Evolutionary conservation across 2,113 vertebrate genomes (phyloP).

Genomic region (Osmerus mordax): DNA sequence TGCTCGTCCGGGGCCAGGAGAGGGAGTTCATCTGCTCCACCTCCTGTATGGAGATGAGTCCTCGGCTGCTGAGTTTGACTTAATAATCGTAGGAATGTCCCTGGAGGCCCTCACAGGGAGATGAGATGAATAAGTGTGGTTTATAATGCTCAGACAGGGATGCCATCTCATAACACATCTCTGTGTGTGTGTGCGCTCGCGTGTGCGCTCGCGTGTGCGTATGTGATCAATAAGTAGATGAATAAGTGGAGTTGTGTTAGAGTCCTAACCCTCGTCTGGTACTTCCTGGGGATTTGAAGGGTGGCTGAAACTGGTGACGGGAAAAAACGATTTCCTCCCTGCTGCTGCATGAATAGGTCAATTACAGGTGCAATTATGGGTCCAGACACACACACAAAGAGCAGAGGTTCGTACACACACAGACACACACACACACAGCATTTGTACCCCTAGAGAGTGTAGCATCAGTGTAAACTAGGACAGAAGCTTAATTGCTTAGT

Average conservation of each 20-base stretch:
- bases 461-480: conserved; percentile 37
- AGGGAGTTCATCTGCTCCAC: conserved; percentile 64
- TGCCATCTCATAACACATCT: conserved; percentile 73
- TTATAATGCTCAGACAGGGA: conserved; percentile 66
- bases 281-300: conserved; percentile 52
- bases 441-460: conserved; percentile 42
- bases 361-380: conserved; percentile 63
- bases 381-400: conserved; percentile 15
- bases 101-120: conserved; percentile 73
- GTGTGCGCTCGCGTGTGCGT: neutral
- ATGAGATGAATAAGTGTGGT: conserved; percentile 68
- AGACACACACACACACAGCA: conserved; percentile 12
- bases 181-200: conserved; percentile 20
- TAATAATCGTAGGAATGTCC: conserved; percentile 77
- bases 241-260: conserved; percentile 58
- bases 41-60: conserved; percentile 72
- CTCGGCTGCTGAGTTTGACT: conserved; percentile 72
- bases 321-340: conserved; percentile 59
- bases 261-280: neutral
- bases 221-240: conserved; percentile 76
- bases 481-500: conserved; percentile 57
- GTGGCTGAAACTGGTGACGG: conserved; percentile 35
- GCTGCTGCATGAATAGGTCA: conserved; percentile 60
- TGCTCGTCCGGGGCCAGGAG: conserved; percentile 45
- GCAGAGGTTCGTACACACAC: neutral